A percentile compares a stretch with the other conserved stretches of the same genome.
Conservation (phyloP, 2,888 invertebrate genomes). For the Callosobruchus maculatus region DNA sequence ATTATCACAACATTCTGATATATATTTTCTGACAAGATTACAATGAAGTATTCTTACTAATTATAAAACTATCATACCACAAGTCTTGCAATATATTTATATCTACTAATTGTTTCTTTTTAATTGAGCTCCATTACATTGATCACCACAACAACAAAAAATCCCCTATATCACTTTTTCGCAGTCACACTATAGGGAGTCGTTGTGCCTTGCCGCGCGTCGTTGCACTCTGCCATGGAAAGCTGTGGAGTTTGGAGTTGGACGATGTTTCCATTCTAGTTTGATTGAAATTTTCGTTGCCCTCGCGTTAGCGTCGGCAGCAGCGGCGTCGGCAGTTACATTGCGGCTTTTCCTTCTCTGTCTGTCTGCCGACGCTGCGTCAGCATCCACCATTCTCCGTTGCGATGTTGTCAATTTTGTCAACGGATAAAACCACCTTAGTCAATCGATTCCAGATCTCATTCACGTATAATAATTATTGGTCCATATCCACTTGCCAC, state of each 20-base stretch:
- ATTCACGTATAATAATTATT: slow-evolving; percentile 8
- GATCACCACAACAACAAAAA: no score
- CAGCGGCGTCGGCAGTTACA: slow-evolving; percentile 27
- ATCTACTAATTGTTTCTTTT: no score
- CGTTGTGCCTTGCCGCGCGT: neutral
- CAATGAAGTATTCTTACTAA: no score
- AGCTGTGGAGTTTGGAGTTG: neutral
- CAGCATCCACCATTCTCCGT: slow-evolving; percentile 18
- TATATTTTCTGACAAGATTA: no score
- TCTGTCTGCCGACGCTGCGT: slow-evolving; percentile 13
- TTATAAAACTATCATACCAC: no score
- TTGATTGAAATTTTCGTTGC: neutral
- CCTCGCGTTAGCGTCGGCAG: neutral
- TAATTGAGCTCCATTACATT: no score
- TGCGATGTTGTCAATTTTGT: slow-evolving; percentile 15
- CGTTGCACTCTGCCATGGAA: neutral
- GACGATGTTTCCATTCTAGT: neutral
- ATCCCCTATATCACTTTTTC: no score
- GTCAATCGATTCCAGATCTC: slow-evolving; percentile 12
- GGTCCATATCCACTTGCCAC: slow-evolving; percentile 7
- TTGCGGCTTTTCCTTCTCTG: slow-evolving; percentile 35
- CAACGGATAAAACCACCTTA: slow-evolving; percentile 25
- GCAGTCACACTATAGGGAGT: no score
- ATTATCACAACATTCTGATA: no score
- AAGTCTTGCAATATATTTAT: no score